Percentiles rank a stretch among this genome's conserved stretches.
Evolutionary conservation across 2,888 invertebrate species (phyloP).

Genomic region (Pristionchus entomophagus): DNA sequence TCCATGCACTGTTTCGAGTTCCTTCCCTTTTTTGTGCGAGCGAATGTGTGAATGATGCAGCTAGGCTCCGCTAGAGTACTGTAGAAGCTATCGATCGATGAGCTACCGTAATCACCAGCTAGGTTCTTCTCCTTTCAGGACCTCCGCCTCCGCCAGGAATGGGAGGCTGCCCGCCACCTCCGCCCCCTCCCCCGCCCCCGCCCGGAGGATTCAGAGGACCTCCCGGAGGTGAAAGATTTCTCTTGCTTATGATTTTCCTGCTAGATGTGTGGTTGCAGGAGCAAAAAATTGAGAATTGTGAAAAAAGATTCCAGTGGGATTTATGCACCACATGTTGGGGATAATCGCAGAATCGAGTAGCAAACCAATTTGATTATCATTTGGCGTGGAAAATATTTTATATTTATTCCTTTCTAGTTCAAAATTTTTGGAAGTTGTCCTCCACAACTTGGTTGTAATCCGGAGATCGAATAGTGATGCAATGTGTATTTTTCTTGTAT

Average conservation of each 20-base stretch:
- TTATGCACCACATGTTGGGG: neutral
- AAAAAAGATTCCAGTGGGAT: neutral
- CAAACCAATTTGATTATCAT: too few relatives aligned
- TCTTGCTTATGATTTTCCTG: neutral
- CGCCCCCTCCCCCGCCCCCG: slow-evolving; percentile 75
- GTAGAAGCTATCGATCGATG: neutral
- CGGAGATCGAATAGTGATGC: too few relatives aligned
- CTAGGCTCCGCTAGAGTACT: neutral
- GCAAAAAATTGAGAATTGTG: neutral
- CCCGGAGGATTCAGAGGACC: slow-evolving; percentile 55
- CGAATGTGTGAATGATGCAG: neutral
- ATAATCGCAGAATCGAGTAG: too few relatives aligned
- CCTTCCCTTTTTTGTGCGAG: neutral
- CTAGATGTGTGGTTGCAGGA: neutral
- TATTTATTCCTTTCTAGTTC: too few relatives aligned
- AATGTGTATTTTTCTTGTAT: too few relatives aligned
- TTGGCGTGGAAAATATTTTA: too few relatives aligned
- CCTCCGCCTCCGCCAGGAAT: slow-evolving; percentile 73
- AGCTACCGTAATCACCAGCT: neutral
- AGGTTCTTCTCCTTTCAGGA: neutral
- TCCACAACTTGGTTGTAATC: too few relatives aligned
- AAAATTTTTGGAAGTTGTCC: too few relatives aligned
- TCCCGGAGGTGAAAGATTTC: slow-evolving; percentile 42
- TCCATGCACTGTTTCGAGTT: neutral
- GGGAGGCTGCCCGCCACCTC: slow-evolving; percentile 56